These are phyloP conservation scores for Holothuria scabra DNA, from an alignment of 53 echinoderm and acorn worm genomes.

Conservation along the genomic window DNA sequence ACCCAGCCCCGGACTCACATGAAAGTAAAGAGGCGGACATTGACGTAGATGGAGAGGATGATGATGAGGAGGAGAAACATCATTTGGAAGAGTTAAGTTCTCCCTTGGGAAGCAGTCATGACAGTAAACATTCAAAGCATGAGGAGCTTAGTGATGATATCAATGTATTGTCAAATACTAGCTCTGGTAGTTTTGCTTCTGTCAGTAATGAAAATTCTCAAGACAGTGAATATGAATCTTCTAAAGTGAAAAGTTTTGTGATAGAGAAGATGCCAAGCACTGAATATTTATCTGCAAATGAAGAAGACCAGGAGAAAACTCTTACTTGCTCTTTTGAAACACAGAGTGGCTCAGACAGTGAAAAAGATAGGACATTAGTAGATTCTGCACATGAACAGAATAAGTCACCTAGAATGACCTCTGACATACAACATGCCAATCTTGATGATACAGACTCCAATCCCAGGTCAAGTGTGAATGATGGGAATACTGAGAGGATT, in stretches of 20 bases:
- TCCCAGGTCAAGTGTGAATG: too few species aligned
- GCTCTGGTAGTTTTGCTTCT: conserved; percentile 8
- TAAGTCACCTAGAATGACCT: too few species aligned
- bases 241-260: background rate
- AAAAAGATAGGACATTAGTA: conserved; percentile 1
- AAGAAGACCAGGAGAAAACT: background rate
- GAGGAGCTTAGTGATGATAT: conserved; percentile 29
- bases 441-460: too few species aligned
- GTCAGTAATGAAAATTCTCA: conserved; percentile 29
- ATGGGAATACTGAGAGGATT: too few species aligned
- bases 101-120: conserved; percentile 9
- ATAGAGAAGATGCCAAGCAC: background rate
- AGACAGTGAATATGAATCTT: conserved; percentile 18
- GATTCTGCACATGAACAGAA: too few species aligned
- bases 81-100: conserved; percentile 52
- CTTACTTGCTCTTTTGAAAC: background rate
- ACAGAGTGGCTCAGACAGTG: conserved; percentile 2
- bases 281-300: too few species aligned
- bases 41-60: background rate
- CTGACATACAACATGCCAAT: too few species aligned
- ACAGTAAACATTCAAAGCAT: conserved; percentile 14
- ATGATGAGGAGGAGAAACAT: background rate
- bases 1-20: conserved; percentile 52
- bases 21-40: conserved; percentile 58
- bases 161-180: conserved; percentile 3